Evolutionary conservation across 2,888 invertebrate species (phyloP).

Genomic region (Diarsia brunnea): DNA sequence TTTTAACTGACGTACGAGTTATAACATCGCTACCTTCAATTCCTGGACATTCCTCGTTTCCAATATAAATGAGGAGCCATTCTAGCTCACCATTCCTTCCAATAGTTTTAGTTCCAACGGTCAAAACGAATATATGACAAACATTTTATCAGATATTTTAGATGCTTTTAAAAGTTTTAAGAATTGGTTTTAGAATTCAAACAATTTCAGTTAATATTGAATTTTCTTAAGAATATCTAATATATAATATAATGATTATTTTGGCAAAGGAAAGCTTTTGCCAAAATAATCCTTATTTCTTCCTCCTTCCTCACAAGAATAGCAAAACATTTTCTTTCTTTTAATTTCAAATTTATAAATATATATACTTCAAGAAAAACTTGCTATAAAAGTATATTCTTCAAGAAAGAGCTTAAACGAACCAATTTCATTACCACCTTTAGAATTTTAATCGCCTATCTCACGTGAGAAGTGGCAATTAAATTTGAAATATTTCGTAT

Average conservation of each 20-base stretch:
- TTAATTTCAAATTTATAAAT: background rate
- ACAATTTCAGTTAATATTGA: background rate
- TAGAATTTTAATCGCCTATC: background rate
- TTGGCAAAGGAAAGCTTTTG: background rate
- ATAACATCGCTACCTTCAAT: slow-evolving; percentile 32
- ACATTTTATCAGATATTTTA: slow-evolving; percentile 42
- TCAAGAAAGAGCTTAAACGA: background rate
- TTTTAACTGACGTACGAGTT: background rate
- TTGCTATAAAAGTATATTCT: background rate
- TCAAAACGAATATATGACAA: slow-evolving; percentile 36
- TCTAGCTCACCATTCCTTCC: slow-evolving; percentile 26
- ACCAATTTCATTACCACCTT: background rate
- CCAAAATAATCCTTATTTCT: too few relatives aligned
- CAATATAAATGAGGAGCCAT: slow-evolving; percentile 52
- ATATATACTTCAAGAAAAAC: too few relatives aligned
- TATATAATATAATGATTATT: background rate
- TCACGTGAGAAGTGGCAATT: background rate
- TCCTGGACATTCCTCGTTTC: slow-evolving; percentile 42
- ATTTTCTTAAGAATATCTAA: background rate
- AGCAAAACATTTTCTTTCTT: background rate
- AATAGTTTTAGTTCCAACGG: slow-evolving; percentile 54
- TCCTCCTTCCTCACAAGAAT: background rate
- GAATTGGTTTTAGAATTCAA: background rate
- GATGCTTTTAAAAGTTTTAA: slow-evolving; percentile 18
- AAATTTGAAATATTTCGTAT: slow-evolving; percentile 8